These are phyloP conservation scores for Colinus virginianus DNA, from an alignment of 2,113 vertebrate species.

Conservation along the genomic window DNA sequence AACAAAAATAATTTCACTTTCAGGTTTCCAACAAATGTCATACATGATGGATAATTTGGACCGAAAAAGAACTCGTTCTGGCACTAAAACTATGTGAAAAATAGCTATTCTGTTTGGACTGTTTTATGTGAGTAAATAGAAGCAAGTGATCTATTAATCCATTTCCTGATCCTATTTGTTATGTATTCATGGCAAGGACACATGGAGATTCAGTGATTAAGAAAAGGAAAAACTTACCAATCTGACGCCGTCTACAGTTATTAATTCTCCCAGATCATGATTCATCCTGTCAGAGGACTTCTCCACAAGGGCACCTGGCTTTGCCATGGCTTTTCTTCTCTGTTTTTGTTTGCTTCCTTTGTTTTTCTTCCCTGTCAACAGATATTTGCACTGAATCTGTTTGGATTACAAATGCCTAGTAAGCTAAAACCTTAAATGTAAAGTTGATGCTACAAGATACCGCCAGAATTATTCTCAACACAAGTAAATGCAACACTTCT, in stretches of 20 bases:
- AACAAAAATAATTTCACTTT: not conserved
- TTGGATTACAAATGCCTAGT: conserved; percentile 37
- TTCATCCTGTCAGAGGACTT: conserved; percentile 53
- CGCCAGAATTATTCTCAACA: not conserved
- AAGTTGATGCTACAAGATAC: conserved; percentile 2
- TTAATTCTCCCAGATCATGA: conserved; percentile 54
- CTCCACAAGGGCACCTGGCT: conserved; percentile 15
- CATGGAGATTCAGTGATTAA: not conserved
- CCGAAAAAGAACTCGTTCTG: not conserved
- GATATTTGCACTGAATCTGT: conserved; percentile 26
- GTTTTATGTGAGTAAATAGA: conserved; percentile 21
- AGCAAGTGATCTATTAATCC: conserved; percentile 32
- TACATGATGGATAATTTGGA: not conserved
- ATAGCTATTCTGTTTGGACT: not conserved
- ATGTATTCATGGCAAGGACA: conserved; percentile 16
- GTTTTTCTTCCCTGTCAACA: conserved; percentile 50
- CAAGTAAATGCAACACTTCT: not conserved
- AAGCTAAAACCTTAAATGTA: conserved; percentile 35
- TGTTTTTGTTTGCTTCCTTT: conserved; percentile 47
- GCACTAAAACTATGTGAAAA: not conserved
- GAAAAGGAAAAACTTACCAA: conserved; percentile 60
- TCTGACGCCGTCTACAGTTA: conserved; percentile 22
- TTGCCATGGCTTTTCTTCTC: conserved; percentile 24
- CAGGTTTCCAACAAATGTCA: not conserved
- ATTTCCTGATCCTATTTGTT: conserved; percentile 48